Evolutionary conservation across 2,888 invertebrate species (phyloP), one percentile per base, ranked within the genome.

Genomic region (Stenolophus ochropezus): DNA sequence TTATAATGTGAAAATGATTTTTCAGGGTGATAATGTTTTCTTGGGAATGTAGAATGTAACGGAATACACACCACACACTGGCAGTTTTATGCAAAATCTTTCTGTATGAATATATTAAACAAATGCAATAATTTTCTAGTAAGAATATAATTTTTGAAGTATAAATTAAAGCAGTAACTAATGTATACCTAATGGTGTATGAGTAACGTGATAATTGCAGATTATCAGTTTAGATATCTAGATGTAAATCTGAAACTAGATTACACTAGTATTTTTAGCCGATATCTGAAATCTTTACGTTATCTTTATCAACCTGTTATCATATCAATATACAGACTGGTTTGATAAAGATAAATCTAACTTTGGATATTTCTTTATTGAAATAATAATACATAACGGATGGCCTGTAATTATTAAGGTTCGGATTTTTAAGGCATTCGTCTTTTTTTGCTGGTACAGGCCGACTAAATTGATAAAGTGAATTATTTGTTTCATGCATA

Each of bases 201-300:
- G 25, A 21, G 18, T 47, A 71, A 71, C 4, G 20, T 21, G 27
- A 73, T 73, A 20, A 3, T 73, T 21, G 73, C 14, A 49, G n/a
- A 73, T 42, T n/a, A 21, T 42, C 47, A 23, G n/a, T 23, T 49
- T 21, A 73, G 49, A 42, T 42, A 33, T 73, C 4, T 65, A 21
- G 47, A 73, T 42, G 11, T 73, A 33, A n/a, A 73, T 49, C 47
- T 49, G 4, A 73, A 47, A 47, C 47, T 25, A 49, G 27, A 73
- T 73, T 23, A 23, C 14, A 11, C 73, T 47, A 21, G 73, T 53
- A 47, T 21, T 56, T 47, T 51, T 80, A 16, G 42, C 49, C 58
- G 33, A 42, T 42, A 42, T 42, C 33, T 42, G 2, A 42, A 42
- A 42, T 42, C 33, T 42, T 42, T 11, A 11, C 33, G 33, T 42